These are phyloP conservation scores for Sycophaga agraensis DNA, from an alignment of 1,140 invertebrate species.

Conservation along the genomic window DNA sequence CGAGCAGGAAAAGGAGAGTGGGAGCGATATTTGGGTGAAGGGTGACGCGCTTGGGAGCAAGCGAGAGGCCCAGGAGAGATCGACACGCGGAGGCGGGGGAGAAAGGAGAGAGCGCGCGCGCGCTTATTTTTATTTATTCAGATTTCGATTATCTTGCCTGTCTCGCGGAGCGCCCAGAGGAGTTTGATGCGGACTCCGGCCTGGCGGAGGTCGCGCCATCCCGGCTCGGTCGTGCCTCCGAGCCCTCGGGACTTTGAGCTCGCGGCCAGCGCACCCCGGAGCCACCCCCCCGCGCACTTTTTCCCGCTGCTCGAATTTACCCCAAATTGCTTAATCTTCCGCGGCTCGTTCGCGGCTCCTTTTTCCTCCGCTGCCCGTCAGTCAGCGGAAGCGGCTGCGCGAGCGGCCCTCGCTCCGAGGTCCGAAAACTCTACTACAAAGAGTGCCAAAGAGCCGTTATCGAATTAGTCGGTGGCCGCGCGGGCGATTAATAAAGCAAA, in stretches of 20 bases:
- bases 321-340: not conserved
- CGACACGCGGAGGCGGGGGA: conserved; percentile 22
- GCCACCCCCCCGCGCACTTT: conserved; percentile 12
- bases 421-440: too few relatives aligned
- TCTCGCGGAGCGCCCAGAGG: conserved; percentile 39
- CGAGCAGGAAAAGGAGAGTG: too few relatives aligned
- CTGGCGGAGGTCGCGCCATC: conserved; percentile 41
- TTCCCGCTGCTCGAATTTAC: not conserved
- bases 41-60: conserved; percentile 2
- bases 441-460: too few relatives aligned
- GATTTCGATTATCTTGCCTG: conserved; percentile 49
- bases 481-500: too few relatives aligned
- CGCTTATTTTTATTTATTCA: conserved; percentile 46
- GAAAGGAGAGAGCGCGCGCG: conserved; percentile 9
- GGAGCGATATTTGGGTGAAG: conserved; percentile 21
- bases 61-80: conserved; percentile 15
- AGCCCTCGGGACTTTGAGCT: conserved; percentile 43
- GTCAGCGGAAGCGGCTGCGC: too few relatives aligned
- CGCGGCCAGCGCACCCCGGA: conserved; percentile 13
- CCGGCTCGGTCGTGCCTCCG: conserved; percentile 38
- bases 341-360: too few relatives aligned
- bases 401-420: too few relatives aligned
- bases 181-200: conserved; percentile 46
- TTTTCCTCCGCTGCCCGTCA: too few relatives aligned
- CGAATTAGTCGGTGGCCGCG: too few relatives aligned